These are phyloP conservation scores for Venturia canescens DNA, from an alignment of 1,140 invertebrate genomes.

Conservation along the genomic window DNA sequence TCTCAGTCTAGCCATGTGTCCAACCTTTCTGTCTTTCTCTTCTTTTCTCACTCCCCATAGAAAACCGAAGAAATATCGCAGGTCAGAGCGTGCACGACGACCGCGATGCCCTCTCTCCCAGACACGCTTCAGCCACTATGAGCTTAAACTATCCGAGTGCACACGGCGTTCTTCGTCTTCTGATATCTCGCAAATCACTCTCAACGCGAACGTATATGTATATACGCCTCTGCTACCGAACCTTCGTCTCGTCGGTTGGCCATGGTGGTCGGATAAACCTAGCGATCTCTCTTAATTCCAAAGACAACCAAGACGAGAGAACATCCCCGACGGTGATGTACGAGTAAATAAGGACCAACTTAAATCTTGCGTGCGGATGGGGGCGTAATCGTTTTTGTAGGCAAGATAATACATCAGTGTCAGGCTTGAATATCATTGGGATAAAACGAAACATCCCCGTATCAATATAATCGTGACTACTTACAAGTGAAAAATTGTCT, in stretches of 20 bases:
- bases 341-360: conserved; percentile 26
- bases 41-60: conserved; percentile 23
- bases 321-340: conserved; percentile 28
- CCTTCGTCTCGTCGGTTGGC: background rate
- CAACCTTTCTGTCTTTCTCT: conserved; percentile 12
- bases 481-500: background rate
- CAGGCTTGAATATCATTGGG: background rate
- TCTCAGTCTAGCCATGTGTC: background rate
- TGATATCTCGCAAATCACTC: conserved; percentile 47
- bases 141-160: background rate
- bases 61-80: conserved; percentile 44
- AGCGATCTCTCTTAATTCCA: conserved; percentile 38
- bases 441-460: background rate
- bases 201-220: conserved; percentile 25
- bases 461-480: background rate
- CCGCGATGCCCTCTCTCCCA: conserved; percentile 26
- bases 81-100: conserved; percentile 39
- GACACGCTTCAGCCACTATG: conserved; percentile 5
- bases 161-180: conserved; percentile 41
- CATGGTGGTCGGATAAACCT: conserved; percentile 23
- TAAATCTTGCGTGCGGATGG: background rate
- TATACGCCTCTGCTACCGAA: background rate
- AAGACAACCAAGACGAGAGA: conserved; percentile 31
- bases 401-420: conserved; percentile 6
- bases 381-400: background rate